Evolutionary conservation across 1,140 invertebrate species (phyloP), one percentile per base, ranked within the genome.

Genomic region (Mercenaria mercenaria): DNA sequence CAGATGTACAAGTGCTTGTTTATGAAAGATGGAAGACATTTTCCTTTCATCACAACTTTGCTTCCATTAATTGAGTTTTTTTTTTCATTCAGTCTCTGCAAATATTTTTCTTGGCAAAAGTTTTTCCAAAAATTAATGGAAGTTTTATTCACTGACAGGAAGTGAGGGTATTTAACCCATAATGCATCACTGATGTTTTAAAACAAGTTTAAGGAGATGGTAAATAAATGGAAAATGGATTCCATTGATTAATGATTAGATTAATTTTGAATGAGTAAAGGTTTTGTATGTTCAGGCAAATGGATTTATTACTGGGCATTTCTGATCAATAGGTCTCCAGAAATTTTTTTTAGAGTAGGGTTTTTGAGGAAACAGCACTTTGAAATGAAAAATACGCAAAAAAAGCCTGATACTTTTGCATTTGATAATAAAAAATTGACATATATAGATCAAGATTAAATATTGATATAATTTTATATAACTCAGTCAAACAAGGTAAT

Each of bases 171-270:
- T 52, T 72, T 56, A 56, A 34, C 76, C 76, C 76, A 79, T 79
- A 79, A 79, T 79, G 76, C 76, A 79, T 79, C 15, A 34, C 47
- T 79, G 76, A 79, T 52, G 43, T 79, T 79, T 79, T 39, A 72
- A 64, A 79, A 56, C 29, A 50, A 39, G 26, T 79, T 56, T 79
- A 79, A 56, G 50, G 76, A n/a, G 50, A 79, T 79, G 47, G 47
- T 56, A 79, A 79, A 79, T 50, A 79, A 77, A 79, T 15, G 47
- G 47, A 56, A 52, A 79, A 79, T 79, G 76, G 76, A 52, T 52
- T 56, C 32, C 47, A 79, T 79, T 79, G 76, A 79, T 79, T 79
- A 52, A 0, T 23, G 15, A 79, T 79, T 52, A 52, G 72, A 76
- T 76, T 76, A 20, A 37, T 39, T 72, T 39, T 1, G 34, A 2